Base-by-base conservation (phyloP, 1,140 invertebrate genomes). In the Drosophila ananassae region DNA sequence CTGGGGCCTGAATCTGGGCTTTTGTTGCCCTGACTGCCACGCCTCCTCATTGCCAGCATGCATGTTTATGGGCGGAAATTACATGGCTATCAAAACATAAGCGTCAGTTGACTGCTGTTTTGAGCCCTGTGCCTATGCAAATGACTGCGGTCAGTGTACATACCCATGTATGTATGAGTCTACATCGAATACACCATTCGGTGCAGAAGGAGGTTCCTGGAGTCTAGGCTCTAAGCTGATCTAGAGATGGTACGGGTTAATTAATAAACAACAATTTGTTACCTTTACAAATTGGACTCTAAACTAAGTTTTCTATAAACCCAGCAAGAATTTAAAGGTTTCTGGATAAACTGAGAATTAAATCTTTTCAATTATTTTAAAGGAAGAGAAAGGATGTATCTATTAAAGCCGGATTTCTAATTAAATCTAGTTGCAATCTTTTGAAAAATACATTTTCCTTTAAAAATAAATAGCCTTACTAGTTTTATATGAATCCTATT, bases 1-100 rank as follows among this genome's bases (percentile, higher is more conserved):
- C 34, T 12, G 3, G 34, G 34, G 12, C 34, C 34, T 37, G 34
- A 37, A 37, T 37, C 10, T 12, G 34, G 34, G 10, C 10, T 10
- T 12, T 37, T 37, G 34, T 37, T 37, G 34, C n/a, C 34, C 48
- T 32, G 60, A 7, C 28, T n/a, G 12, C 7, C 25, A 41, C 34
- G 47, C 34, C 63, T 10, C 13, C 46, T 34, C 51, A 8, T 34
- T 34, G n/a, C 28, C 37, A 73, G 30, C 44, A 54, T 46, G 30
- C 73, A 52, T 85, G 81, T 82, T 81, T 85, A 87, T 81, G 82
- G 78, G 58, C 82, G 81, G 82, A 85, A 85, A 85, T 85, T 85
- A 85, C 81, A 85, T 78, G 78, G 74, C 82, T 78, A 85, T 85
- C 81, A 85, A 87, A 85, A 87, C 81, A 85, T 85, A 85, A 87